These are phyloP conservation scores for Drosophila diplacantha DNA, from an alignment of 2,888 invertebrate genomes.

Conservation along the genomic window DNA sequence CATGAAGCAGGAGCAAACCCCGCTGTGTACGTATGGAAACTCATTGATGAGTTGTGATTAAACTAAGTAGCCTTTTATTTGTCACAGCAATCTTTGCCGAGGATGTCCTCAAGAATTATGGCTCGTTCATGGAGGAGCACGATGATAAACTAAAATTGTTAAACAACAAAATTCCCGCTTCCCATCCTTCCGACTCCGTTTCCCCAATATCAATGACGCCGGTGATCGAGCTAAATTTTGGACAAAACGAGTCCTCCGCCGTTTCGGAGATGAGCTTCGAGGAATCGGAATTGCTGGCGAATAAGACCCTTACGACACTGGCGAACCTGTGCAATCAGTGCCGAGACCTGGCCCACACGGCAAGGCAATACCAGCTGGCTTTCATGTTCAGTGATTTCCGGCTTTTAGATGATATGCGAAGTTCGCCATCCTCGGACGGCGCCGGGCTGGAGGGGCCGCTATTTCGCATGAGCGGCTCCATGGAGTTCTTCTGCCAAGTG, in stretches of 20 bases:
- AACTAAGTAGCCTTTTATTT: neutral
- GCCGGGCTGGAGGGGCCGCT: constrained; percentile 52
- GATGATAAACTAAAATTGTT: constrained; percentile 60
- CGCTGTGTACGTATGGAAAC: constrained; percentile 18
- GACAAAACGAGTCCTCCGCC: constrained; percentile 1
- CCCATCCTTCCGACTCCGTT: constrained; percentile 24
- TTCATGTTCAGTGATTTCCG: constrained; percentile 73
- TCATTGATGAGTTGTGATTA: too few species aligned
- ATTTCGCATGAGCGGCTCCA: constrained; percentile 79
- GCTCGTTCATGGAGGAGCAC: constrained; percentile 72
- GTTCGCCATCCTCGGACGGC: neutral
- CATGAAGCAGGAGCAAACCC: constrained; percentile 25
- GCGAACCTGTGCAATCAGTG: constrained; percentile 89
- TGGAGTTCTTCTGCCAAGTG: constrained; percentile 82
- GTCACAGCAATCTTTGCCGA: constrained; percentile 66
- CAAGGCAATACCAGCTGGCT: constrained; percentile 80
- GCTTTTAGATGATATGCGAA: constrained; percentile 29
- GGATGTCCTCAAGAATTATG: constrained; percentile 73
- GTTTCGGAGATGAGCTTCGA: constrained; percentile 20
- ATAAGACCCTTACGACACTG: constrained; percentile 88
- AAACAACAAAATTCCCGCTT: constrained; percentile 37
- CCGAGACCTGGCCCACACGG: constrained; percentile 82
- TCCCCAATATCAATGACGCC: constrained; percentile 40
- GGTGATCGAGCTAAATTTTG: constrained; percentile 60
- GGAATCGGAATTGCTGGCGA: constrained; percentile 88